phyloP scores from a whole-genome alignment of 2,888 invertebrate species.

The Seira musarum region DNA sequence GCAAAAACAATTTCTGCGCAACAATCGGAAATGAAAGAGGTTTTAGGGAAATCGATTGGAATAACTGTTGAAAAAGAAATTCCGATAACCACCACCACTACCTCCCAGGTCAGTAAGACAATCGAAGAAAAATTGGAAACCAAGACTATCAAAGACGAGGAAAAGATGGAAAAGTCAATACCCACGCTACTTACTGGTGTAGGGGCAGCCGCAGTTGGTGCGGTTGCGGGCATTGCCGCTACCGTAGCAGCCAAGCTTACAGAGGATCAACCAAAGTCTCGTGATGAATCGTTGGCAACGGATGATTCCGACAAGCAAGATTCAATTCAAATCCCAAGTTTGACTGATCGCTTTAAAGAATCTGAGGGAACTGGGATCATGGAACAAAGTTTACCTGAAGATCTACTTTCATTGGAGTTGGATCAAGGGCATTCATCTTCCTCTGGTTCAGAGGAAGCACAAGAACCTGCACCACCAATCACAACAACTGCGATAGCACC shows the following conservation, averaged over 20 bases:
- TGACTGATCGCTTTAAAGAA: conserved; percentile 50
- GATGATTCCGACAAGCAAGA: conserved; percentile 26
- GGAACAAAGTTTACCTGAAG: conserved; percentile 63
- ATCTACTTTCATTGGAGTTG: conserved; percentile 58
- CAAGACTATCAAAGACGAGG: background rate
- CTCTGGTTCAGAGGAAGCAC: background rate
- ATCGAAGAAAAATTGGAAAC: background rate
- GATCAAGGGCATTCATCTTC: conserved; percentile 56
- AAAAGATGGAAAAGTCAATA: conserved; percentile 9
- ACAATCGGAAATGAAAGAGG: conserved; percentile 35
- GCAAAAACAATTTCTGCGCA: conserved; percentile 33
- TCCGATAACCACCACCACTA: background rate
- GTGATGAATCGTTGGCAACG: conserved; percentile 28
- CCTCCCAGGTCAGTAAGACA: background rate
- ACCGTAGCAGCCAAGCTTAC: conserved; percentile 15
- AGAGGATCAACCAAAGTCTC: conserved; percentile 32
- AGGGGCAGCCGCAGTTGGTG: conserved; percentile 46
- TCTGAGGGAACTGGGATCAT: conserved; percentile 54
- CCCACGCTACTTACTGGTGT: conserved; percentile 24
- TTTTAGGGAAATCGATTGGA: conserved; percentile 39
- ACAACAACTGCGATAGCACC: background rate
- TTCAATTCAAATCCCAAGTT: conserved; percentile 17
- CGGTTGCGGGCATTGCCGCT: conserved; percentile 44
- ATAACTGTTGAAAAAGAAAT: conserved; percentile 8
- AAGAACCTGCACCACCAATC: background rate